Evolutionary conservation across 2,888 invertebrate genomes (phyloP).

Genomic region (Drosophila subquinaria): DNA sequence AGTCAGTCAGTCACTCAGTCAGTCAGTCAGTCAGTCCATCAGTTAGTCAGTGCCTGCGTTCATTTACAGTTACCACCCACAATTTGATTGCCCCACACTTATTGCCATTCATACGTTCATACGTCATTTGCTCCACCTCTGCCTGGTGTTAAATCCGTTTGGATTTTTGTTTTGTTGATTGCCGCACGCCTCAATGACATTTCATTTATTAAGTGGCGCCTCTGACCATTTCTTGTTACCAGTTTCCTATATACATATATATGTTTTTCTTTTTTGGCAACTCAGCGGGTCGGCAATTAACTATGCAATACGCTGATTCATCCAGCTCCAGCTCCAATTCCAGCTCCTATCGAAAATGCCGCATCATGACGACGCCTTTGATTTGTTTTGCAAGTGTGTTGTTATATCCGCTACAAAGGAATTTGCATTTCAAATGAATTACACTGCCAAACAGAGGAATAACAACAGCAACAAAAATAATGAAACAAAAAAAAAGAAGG

Average conservation of each 20-base stretch:
- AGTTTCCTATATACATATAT: background rate
- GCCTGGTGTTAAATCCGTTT: constrained; percentile 71
- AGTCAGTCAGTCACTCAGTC: constrained; percentile 30
- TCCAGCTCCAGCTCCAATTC: constrained; percentile 27
- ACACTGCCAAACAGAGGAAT: constrained; percentile 34
- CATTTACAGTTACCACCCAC: constrained; percentile 35
- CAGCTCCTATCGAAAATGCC: constrained; percentile 45
- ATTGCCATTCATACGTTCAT: constrained; percentile 23
- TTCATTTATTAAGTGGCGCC: constrained; percentile 78
- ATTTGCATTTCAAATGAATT: constrained; percentile 80
- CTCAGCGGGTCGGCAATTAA: constrained; percentile 76
- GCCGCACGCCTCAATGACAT: constrained; percentile 81
- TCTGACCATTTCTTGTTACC: constrained; percentile 28
- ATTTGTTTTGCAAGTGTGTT: constrained; percentile 74
- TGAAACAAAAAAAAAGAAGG: background rate
- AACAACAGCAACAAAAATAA: constrained; percentile 26
- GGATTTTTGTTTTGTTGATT: constrained; percentile 76
- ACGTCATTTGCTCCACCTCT: constrained; percentile 49
- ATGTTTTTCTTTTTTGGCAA: constrained; percentile 53
- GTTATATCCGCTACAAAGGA: constrained; percentile 78
- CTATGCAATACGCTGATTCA: constrained; percentile 80
- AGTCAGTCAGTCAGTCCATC: constrained; percentile 23
- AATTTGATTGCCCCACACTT: constrained; percentile 15
- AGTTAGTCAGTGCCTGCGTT: constrained; percentile 17
- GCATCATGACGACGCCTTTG: constrained; percentile 70